Evolutionary conservation across 2,113 vertebrate genomes (phyloP).

Genomic region (Procavia capensis): DNA sequence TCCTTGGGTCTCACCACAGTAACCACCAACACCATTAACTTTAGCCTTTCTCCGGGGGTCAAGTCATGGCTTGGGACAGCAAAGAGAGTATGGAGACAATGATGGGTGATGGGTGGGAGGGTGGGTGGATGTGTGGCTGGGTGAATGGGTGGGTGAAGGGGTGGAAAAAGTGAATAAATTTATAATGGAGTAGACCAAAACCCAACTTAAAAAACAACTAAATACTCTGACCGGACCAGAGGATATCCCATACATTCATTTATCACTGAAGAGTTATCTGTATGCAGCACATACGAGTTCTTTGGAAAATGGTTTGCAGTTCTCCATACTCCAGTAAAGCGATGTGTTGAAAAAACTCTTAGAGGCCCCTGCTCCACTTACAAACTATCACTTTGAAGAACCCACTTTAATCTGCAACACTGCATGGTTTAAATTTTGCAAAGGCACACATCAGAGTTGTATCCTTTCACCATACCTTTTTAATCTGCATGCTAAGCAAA

Average conservation of each 20-base stretch:
- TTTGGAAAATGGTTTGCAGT: neutral
- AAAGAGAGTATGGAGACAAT: neutral
- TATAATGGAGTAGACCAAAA: neutral
- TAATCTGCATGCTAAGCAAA: too few species aligned
- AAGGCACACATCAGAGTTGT: too few species aligned
- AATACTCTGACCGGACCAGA: too few species aligned
- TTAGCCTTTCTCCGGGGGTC: neutral
- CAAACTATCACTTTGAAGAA: neutral
- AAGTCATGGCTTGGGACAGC: neutral
- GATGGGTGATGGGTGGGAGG: neutral
- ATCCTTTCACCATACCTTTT: too few species aligned
- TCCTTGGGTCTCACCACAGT: neutral
- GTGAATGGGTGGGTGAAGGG: neutral
- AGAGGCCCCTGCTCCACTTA: neutral
- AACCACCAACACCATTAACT: too few species aligned
- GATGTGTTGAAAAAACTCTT: neutral
- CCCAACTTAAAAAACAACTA: neutral
- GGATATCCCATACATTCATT: rapidly evolving
- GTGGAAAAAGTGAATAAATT: neutral
- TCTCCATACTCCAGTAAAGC: too few species aligned
- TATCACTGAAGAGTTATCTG: neutral
- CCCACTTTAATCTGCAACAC: neutral
- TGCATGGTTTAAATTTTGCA: too few species aligned
- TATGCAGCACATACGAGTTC: neutral
- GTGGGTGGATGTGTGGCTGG: neutral